Evolutionary conservation across 2,888 invertebrate species (phyloP), one percentile per base, ranked within the genome.

Genomic region (Noctua fimbriata): DNA sequence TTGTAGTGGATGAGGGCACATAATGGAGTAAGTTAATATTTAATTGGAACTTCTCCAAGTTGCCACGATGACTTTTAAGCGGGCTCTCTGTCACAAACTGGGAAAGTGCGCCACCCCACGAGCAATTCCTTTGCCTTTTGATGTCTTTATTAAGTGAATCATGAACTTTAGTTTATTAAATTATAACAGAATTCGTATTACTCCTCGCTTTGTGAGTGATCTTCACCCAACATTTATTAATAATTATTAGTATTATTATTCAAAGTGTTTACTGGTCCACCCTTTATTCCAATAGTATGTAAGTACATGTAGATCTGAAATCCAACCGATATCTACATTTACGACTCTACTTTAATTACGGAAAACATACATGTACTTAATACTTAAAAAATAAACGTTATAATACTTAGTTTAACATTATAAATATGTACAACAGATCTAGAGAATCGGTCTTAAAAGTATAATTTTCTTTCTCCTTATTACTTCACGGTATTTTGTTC

Each of bases 141-240:
- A 91, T 91, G 89, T 89, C 87, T 91, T 91, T 88, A 89, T 87
- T 89, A 90, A 91, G 87, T 91, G 88, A 89, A 91, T 91, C 86
- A 87, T 87, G 87, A 89, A 90, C 89, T 91, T 90, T 82, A 78
- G 75, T 85, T 88, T 82, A 91, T 90, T 77, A 86, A 88, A 89
- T 91, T 90, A 90, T 84, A 88, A 83, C 86, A 74, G 82, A 88
- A 88, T 89, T 88, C 81, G 79, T 87, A 87, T 87, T 76, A 88
- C 78, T 82, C 76, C 76, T 73, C 79, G 86, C 84, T 85, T 76
- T 78, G 71, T 81, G 80, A 87, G 88, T 86, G 86, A 90, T 89
- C 83, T 73, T 72, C 67, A 74, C 67, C 76, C 73, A 80, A 74
- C 74, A 82, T 86, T 87, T 81, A 81, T 82, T 86, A 85, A 87